Evolutionary conservation across 2,888 invertebrate species (phyloP).

Genomic region (Phorcus lineatus): DNA sequence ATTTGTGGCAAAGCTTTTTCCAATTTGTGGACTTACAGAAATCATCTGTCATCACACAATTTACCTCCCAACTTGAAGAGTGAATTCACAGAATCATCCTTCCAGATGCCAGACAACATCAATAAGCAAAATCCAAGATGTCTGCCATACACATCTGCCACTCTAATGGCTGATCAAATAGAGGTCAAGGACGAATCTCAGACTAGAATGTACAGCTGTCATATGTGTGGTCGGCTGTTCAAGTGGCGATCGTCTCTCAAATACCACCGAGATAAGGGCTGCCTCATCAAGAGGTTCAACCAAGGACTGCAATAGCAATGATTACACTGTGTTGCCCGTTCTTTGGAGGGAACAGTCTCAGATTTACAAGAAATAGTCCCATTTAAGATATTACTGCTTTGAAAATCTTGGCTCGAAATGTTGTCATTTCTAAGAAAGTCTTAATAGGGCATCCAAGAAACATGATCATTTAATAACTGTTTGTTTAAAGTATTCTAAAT

Average conservation of each 20-base stretch:
- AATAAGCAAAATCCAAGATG: not conserved
- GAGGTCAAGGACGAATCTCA: not conserved
- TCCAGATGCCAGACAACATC: not conserved
- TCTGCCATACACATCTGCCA: not conserved
- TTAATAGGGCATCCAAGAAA: too few species aligned
- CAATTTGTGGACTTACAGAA: not conserved
- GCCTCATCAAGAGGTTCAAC: not conserved
- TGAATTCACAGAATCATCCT: not conserved
- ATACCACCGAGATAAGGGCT: not conserved
- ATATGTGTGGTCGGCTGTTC: constrained; percentile 2
- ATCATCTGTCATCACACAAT: not conserved
- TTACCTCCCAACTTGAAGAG: not conserved
- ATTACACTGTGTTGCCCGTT: too few species aligned
- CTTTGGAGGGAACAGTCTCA: too few species aligned
- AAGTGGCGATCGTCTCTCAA: not conserved
- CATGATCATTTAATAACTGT: too few species aligned
- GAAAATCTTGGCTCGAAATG: too few species aligned
- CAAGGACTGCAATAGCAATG: not conserved
- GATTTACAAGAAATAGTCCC: too few species aligned
- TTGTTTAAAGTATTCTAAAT: too few species aligned
- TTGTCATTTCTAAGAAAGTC: too few species aligned
- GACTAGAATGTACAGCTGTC: not conserved
- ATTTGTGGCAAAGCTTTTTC: not conserved
- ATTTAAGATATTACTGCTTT: too few species aligned
- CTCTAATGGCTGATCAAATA: not conserved